These are phyloP conservation scores for Apis laboriosa DNA, from an alignment of 1,140 invertebrate species.

Conservation along the genomic window DNA sequence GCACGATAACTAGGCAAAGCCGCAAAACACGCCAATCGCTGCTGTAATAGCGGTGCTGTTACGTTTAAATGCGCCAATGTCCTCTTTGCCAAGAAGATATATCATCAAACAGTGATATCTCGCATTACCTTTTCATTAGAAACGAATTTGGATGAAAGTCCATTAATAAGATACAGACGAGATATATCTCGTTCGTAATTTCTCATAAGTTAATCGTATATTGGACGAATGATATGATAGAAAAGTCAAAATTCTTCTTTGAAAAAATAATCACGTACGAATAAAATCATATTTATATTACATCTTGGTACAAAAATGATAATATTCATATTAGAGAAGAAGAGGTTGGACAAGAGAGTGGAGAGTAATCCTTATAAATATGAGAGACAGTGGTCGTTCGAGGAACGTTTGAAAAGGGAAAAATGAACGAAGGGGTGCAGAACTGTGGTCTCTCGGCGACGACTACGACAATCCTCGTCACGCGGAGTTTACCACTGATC, in stretches of 20 bases:
- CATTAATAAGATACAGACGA: too few species aligned
- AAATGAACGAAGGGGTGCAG: constrained; percentile 4
- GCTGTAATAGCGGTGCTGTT: constrained; percentile 14
- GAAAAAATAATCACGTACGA: too few species aligned
- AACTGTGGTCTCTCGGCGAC: constrained; percentile 12
- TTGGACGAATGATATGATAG: too few species aligned
- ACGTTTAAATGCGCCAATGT: too few species aligned
- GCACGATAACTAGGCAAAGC: constrained; percentile 2
- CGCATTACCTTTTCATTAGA: too few species aligned
- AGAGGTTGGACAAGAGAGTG: not conserved
- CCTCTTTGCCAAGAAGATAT: too few species aligned
- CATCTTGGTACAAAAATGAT: not conserved
- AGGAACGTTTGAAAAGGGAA: not conserved
- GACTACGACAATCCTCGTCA: constrained; percentile 33
- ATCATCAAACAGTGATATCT: too few species aligned
- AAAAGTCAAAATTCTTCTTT: too few species aligned
- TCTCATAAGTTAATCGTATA: too few species aligned
- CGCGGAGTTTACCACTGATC: constrained; percentile 55
- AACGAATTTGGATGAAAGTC: too few species aligned
- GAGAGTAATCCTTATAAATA: not conserved
- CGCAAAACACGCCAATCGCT: not conserved
- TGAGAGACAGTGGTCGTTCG: not conserved
- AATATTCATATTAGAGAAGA: not conserved
- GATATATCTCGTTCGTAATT: too few species aligned
- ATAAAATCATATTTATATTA: not conserved